Conservation (phyloP, 2,888 invertebrate genomes). For the Drosophila gaucha region DNA sequence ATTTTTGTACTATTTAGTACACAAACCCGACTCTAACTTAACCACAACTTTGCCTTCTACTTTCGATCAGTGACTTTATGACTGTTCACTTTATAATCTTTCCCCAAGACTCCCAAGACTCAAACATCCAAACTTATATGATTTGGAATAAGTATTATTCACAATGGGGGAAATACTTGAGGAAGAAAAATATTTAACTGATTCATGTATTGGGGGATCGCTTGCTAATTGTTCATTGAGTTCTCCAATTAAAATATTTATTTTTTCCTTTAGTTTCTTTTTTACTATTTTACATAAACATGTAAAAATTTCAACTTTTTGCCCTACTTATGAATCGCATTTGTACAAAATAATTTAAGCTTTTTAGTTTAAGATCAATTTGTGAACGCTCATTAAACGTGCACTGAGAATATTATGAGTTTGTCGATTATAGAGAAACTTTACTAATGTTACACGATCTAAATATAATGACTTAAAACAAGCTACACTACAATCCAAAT, state of each 20-base stretch:
- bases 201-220: constrained; percentile 25
- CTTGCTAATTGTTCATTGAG: constrained; percentile 22
- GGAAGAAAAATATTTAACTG: constrained; percentile 11
- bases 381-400: neutral
- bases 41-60: constrained; percentile 9
- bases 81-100: neutral
- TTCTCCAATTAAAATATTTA: neutral
- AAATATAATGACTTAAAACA: too few relatives aligned
- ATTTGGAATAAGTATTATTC: neutral
- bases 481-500: too few relatives aligned
- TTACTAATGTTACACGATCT: too few relatives aligned
- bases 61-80: neutral
- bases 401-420: too few relatives aligned
- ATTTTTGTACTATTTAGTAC: neutral
- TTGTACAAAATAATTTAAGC: neutral
- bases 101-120: neutral
- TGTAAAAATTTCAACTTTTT: too few relatives aligned
- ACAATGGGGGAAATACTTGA: constrained; percentile 26
- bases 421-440: too few relatives aligned
- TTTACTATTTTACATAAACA: too few relatives aligned
- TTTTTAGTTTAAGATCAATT: too few relatives aligned
- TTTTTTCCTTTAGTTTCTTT: too few relatives aligned
- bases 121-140: neutral
- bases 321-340: too few relatives aligned
- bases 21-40: neutral